Percentiles rank a stretch among this genome's conserved stretches.
Evolutionary conservation across 2,797 vertebrate genomes (phyloP).

Genomic region (Neosalanx taihuensis): DNA sequence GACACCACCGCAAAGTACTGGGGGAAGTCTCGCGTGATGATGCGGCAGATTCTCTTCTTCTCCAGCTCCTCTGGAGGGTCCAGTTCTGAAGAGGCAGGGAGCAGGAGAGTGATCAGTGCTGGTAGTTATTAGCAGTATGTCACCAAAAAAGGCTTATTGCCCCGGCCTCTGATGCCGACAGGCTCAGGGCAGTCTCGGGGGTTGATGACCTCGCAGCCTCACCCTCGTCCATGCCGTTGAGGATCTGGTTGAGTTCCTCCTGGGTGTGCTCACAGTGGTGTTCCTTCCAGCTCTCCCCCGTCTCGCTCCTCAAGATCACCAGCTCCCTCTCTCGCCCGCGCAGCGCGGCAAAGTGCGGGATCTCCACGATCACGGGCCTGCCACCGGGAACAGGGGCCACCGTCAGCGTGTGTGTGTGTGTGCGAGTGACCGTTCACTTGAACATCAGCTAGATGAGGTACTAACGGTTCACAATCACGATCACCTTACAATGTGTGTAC

Average conservation of each 20-base stretch:
- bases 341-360: constrained; percentile 96
- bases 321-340: constrained; percentile 93
- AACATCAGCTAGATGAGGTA: not conserved
- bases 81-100: constrained; percentile 72
- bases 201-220: constrained; percentile 26
- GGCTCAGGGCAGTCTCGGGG: not conserved
- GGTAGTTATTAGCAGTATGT: too few species aligned
- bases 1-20: constrained; percentile 98
- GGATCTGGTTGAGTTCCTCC: constrained; percentile 93
- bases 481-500: not conserved
- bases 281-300: constrained; percentile 97
- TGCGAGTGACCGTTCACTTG: not conserved
- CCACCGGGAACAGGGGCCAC: constrained; percentile 50
- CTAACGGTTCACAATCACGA: not conserved
- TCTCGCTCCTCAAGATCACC: constrained; percentile 95
- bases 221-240: constrained; percentile 99
- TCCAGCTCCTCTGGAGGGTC: constrained; percentile 92
- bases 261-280: constrained; percentile 95
- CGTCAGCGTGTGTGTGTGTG: constrained; percentile 5
- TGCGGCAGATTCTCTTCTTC: constrained; percentile 92
- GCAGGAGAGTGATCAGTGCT: too few species aligned
- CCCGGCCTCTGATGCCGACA: not conserved
- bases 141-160: not conserved
- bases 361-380: constrained; percentile 98
- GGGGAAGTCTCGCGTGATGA: constrained; percentile 96